These are phyloP conservation scores for Brienomyrus longianalis DNA, from an alignment of 2,113 vertebrate species.

Conservation along the genomic window DNA sequence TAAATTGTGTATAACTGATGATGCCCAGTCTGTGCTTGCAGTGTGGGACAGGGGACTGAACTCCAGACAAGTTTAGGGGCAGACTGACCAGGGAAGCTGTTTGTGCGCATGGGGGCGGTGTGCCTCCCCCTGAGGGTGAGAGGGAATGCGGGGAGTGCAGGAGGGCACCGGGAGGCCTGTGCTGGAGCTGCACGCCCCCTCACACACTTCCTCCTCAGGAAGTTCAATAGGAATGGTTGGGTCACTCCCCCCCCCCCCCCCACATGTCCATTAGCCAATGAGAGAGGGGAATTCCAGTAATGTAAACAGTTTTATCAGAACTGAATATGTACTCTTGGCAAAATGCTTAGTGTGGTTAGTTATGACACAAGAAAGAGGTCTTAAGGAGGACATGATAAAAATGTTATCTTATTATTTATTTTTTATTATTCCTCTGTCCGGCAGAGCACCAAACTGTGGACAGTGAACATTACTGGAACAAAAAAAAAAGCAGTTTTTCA, in stretches of 20 bases:
- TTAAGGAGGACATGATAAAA: background rate
- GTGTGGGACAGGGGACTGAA: background rate
- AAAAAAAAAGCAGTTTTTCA: background rate
- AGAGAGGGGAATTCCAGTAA: slow-evolving; percentile 12
- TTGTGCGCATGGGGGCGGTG: background rate
- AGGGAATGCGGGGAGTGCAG: background rate
- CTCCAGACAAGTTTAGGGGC: background rate
- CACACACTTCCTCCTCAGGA: slow-evolving; percentile 1
- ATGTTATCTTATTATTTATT: background rate
- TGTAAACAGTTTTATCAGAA: slow-evolving; percentile 17
- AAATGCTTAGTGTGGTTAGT: slow-evolving; percentile 2
- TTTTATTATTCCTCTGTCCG: background rate
- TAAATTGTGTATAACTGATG: background rate
- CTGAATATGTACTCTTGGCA: background rate
- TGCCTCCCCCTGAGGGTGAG: background rate
- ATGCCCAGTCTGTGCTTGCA: background rate
- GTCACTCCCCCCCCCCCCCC: background rate
- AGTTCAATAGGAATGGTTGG: background rate
- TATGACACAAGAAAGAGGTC: background rate
- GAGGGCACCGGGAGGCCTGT: background rate
- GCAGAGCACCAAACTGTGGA: background rate
- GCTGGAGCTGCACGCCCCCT: background rate
- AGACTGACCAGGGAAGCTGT: background rate
- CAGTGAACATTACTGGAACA: background rate
- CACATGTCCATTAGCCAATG: background rate